Conservation (phyloP, 2,888 invertebrate species). For the Callosobruchus maculatus region DNA sequence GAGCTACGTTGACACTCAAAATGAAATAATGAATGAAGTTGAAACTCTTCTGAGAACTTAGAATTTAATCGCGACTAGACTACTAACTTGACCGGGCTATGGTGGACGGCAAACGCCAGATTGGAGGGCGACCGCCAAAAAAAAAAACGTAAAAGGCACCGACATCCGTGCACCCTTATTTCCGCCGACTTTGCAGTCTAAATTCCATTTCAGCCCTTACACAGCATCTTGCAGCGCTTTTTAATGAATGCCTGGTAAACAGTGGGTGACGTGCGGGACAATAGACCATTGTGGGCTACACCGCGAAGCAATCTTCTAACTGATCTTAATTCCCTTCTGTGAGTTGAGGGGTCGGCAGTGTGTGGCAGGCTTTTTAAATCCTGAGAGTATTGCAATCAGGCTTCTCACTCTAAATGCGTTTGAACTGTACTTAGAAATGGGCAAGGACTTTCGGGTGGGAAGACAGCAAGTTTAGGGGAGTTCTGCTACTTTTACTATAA, state of each 20-base stretch:
- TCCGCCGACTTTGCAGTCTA: not conserved
- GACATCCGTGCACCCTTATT: not conserved
- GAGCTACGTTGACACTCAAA: too few relatives aligned
- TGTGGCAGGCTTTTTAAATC: not conserved
- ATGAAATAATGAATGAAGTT: too few relatives aligned
- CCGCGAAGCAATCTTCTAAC: not conserved
- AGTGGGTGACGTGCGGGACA: not conserved
- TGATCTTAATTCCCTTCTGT: not conserved
- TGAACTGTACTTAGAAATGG: not conserved
- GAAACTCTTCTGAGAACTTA: too few relatives aligned
- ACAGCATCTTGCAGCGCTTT: not conserved
- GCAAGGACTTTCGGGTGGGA: not conserved
- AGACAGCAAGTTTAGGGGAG: not conserved
- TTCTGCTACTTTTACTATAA: too few relatives aligned
- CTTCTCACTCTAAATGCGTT: not conserved
- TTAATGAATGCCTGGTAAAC: not conserved
- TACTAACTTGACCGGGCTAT: not conserved
- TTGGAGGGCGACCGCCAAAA: not conserved
- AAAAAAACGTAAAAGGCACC: not conserved
- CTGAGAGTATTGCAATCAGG: not conserved
- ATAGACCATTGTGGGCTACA: not conserved
- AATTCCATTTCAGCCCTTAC: not conserved
- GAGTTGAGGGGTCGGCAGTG: not conserved
- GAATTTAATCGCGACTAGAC: not conserved
- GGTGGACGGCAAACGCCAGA: not conserved